These are phyloP conservation scores for Hemicrepidius hirtus DNA, from an alignment of 2,888 invertebrate species.

Conservation along the genomic window DNA sequence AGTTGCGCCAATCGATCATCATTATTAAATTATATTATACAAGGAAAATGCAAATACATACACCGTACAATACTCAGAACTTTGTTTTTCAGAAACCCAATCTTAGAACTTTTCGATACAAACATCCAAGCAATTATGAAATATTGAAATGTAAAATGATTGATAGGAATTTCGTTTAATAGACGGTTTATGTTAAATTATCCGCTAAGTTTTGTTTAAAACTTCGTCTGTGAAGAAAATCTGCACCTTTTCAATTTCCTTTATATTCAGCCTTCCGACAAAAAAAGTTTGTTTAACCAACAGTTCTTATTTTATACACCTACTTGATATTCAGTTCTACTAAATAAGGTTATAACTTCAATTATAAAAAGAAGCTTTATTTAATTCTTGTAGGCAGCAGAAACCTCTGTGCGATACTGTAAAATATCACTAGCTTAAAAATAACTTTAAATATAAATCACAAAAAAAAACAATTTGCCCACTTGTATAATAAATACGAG, in stretches of 20 bases:
- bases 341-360: neutral
- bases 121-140: conserved; percentile 38
- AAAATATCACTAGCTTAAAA: no score
- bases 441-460: no score
- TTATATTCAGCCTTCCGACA: no score
- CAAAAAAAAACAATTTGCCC: no score
- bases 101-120: conserved; percentile 30
- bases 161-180: conserved; percentile 35
- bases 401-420: neutral
- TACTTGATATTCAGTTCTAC: neutral
- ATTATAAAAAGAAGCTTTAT: conserved; percentile 8
- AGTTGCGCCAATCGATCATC: conserved; percentile 41
- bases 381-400: neutral
- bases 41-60: conserved; percentile 42
- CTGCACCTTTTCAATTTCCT: no score
- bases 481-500: no score
- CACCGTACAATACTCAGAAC: conserved; percentile 32
- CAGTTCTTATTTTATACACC: neutral
- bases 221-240: no score
- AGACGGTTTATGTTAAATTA: conserved; percentile 19
- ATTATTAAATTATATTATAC: conserved; percentile 39
- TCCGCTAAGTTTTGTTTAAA: neutral
- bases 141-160: conserved; percentile 45
- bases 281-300: neutral
- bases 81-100: conserved; percentile 39